phyloP scores from a whole-genome alignment of 2,113 vertebrate species.

The Tinamus guttatus region DNA sequence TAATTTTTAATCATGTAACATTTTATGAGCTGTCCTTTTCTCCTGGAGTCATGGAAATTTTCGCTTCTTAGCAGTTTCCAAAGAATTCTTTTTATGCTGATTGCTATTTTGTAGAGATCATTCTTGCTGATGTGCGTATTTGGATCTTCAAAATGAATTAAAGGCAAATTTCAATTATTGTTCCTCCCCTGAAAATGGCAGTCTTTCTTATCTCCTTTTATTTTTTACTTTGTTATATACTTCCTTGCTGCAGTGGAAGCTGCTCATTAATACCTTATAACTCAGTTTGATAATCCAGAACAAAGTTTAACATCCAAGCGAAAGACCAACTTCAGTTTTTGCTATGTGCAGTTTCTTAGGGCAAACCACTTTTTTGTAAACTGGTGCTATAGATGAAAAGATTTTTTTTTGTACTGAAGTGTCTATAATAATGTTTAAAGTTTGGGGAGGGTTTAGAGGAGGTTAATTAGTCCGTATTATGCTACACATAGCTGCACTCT shows the following conservation, averaged over 20 bases:
- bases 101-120: neutral
- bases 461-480: neutral
- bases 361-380: neutral
- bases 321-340: conserved; percentile 4
- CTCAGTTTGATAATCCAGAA: neutral
- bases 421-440: neutral
- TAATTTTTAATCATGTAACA: neutral
- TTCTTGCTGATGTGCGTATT: neutral
- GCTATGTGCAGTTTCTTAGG: neutral
- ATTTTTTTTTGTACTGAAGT: neutral
- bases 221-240: neutral
- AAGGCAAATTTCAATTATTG: neutral
- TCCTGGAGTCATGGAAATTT: neutral
- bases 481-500: neutral
- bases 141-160: neutral
- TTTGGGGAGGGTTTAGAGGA: neutral
- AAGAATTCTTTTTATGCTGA: neutral
- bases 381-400: neutral
- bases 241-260: conserved; percentile 1
- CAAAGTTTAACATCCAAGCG: neutral
- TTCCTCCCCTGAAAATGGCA: neutral
- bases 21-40: neutral
- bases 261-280: conserved; percentile 14
- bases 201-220: neutral
- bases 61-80: neutral